Percentiles rank a stretch among this genome's conserved stretches.
Evolutionary conservation across 2,113 vertebrate genomes (phyloP).

Genomic region (Parus major): DNA sequence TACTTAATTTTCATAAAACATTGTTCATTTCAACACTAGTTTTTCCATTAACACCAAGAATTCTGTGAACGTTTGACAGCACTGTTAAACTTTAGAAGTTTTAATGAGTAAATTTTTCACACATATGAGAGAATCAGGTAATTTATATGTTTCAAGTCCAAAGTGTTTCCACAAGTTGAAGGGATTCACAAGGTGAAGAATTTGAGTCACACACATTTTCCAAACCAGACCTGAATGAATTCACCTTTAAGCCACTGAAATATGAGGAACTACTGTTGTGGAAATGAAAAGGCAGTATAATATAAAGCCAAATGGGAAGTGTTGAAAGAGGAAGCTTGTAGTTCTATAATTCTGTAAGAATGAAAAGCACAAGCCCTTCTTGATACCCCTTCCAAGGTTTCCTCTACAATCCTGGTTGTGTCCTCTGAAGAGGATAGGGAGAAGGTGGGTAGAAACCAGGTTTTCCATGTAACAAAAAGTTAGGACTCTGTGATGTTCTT

Average conservation of each 20-base stretch:
- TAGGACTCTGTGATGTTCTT: not conserved
- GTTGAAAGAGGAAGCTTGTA: not conserved
- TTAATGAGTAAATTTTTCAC: slow-evolving; percentile 12
- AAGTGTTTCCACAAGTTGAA: not conserved
- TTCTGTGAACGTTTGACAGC: not conserved
- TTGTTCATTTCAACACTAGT: not conserved
- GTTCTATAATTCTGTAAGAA: not conserved
- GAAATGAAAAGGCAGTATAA: not conserved
- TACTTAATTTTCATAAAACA: not conserved
- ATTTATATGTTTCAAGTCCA: not conserved
- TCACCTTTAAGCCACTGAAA: not conserved
- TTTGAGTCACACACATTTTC: not conserved
- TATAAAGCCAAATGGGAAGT: not conserved
- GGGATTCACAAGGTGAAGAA: not conserved
- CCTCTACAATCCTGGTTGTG: not conserved
- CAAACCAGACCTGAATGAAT: not conserved
- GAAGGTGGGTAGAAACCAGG: not conserved
- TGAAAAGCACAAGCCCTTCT: not conserved
- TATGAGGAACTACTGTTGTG: not conserved
- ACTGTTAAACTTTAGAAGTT: slow-evolving; percentile 9
- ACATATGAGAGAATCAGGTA: not conserved
- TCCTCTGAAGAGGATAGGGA: not conserved
- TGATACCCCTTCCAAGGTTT: not conserved
- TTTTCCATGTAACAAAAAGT: not conserved
- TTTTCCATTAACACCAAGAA: not conserved